Evolutionary conservation across 2,797 vertebrate species (phyloP).

Genomic region (Bufotes viridis): DNA sequence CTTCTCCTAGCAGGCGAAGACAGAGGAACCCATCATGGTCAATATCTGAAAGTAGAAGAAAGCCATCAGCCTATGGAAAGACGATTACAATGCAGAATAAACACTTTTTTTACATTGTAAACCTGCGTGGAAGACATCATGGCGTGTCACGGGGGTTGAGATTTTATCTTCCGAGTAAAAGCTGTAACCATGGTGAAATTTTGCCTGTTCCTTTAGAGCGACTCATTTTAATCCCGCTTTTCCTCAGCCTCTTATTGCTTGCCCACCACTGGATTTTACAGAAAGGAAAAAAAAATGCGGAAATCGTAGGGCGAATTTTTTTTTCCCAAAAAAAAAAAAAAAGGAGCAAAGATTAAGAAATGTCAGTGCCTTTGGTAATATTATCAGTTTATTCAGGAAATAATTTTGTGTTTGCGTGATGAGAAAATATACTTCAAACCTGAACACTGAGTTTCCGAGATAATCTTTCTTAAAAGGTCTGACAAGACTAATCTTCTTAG

Average conservation of each 20-base stretch:
- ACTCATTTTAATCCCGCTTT: slow-evolving; percentile 23
- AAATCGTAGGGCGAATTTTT: slow-evolving; percentile 1
- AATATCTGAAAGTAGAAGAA: slow-evolving; percentile 21
- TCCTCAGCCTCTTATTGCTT: slow-evolving; percentile 16
- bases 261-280: background rate
- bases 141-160: slow-evolving; percentile 34
- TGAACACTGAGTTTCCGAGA: slow-evolving; percentile 49
- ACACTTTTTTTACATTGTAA: slow-evolving; percentile 34
- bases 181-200: slow-evolving; percentile 41
- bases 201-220: slow-evolving; percentile 19
- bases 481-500: slow-evolving; percentile 62
- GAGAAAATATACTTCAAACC: slow-evolving; percentile 57
- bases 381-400: slow-evolving; percentile 58
- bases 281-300: background rate
- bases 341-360: slow-evolving; percentile 45
- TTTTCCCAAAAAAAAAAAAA: slow-evolving; percentile 28
- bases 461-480: slow-evolving; percentile 63
- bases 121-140: slow-evolving; percentile 28
- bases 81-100: slow-evolving; percentile 41
- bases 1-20: slow-evolving; percentile 1
- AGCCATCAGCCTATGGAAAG: slow-evolving; percentile 30
- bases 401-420: slow-evolving; percentile 59
- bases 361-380: slow-evolving; percentile 58
- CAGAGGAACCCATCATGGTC: slow-evolving; percentile 20
- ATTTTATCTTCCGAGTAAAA: slow-evolving; percentile 45